Evolutionary conservation across 2,113 vertebrate genomes (phyloP).

Genomic region (Salvelinus namaycush): DNA sequence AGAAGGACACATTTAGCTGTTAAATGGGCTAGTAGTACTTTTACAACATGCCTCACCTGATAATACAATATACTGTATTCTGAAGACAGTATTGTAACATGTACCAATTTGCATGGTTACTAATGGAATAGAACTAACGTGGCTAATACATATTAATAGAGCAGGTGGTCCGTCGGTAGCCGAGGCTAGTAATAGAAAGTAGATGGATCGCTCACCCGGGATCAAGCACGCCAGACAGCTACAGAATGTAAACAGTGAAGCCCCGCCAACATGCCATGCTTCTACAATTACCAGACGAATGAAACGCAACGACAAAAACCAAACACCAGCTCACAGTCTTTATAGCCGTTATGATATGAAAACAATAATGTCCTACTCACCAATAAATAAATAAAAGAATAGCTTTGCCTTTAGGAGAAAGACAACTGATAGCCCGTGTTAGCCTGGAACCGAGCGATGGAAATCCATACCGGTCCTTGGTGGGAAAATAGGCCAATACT

Average conservation of each 20-base stretch:
- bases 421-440: neutral
- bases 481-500: neutral
- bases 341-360: neutral
- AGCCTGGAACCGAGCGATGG: neutral
- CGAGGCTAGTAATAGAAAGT: too few relatives aligned
- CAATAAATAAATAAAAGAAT: neutral
- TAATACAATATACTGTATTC: neutral
- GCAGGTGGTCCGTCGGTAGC: too few relatives aligned
- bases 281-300: neutral
- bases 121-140: too few relatives aligned
- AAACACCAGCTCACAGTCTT: neutral
- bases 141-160: neutral
- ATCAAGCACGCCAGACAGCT: neutral
- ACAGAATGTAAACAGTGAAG: conserved; percentile 17
- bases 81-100: neutral
- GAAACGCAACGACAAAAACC: neutral
- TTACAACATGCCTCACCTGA: neutral
- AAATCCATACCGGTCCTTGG: conserved; percentile 1
- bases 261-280: neutral
- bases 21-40: neutral
- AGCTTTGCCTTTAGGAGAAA: neutral
- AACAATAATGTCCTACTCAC: neutral
- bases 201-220: neutral
- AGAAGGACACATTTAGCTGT: too few relatives aligned
- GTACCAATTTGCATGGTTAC: neutral